Evolutionary conservation across 2,113 vertebrate genomes (phyloP).

Genomic region (Thymallus thymallus): DNA sequence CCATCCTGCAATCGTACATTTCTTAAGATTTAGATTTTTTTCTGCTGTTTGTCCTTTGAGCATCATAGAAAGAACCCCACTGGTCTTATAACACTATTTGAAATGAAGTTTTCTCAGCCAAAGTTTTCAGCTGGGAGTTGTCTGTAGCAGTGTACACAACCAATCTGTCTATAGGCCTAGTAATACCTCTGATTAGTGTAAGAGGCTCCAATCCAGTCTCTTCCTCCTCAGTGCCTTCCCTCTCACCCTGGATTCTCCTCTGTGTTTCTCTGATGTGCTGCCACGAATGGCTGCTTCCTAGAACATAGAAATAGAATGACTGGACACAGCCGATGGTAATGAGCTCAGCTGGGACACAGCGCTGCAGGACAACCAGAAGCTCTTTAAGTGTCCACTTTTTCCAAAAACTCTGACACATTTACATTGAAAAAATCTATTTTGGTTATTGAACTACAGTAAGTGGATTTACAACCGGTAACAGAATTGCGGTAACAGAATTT

Average conservation of each 20-base stretch:
- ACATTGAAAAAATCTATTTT: too few relatives aligned
- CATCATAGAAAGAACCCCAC: too few relatives aligned
- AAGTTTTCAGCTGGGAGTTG: constrained; percentile 4
- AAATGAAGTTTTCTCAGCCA: background rate
- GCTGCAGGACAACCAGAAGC: background rate
- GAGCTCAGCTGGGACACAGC: constrained; percentile 36
- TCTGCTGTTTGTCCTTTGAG: too few relatives aligned
- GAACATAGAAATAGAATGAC: background rate
- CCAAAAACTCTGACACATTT: too few relatives aligned
- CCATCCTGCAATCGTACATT: too few relatives aligned
- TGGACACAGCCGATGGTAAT: constrained; percentile 26
- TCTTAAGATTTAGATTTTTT: too few relatives aligned
- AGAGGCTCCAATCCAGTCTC: background rate
- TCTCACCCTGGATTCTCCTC: background rate
- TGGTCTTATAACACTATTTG: background rate
- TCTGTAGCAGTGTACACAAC: background rate
- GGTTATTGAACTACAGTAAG: too few relatives aligned
- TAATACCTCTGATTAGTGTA: constrained; percentile 28
- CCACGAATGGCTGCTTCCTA: constrained; percentile 16
- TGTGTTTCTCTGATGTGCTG: constrained; percentile 28
- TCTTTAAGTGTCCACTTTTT: too few relatives aligned
- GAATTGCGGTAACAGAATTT: too few relatives aligned
- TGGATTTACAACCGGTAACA: too few relatives aligned
- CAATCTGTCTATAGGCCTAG: background rate
- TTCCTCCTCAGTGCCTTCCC: background rate